Evolutionary conservation across 2,797 vertebrate species (phyloP), one percentile per base, ranked within the genome.

Genomic region (Cottoperca gobio): DNA sequence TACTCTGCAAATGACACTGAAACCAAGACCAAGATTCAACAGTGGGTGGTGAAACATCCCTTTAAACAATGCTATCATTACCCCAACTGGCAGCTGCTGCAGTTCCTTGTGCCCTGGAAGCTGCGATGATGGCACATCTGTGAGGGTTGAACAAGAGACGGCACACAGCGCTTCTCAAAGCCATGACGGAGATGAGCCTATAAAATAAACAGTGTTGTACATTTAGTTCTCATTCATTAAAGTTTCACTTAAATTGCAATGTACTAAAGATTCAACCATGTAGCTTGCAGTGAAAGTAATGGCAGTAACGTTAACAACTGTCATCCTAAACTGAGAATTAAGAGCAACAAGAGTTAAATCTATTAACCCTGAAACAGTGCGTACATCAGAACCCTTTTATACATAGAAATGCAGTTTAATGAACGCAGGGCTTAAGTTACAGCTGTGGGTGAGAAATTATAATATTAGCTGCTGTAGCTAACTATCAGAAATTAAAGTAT

Each of bases 51-150:
- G 31, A 33, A 33, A 31, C 1, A 33, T 33, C 8, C 7, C 31
- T 33, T 33, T 8, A 5, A 8, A 8, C n/a, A 33, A 8, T 6
- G 16, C 0, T 10, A 21, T 49, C 6, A 33, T 64, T 19, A 94
- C 93, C 92, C 5, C 6, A 6, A 65, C 72, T 78, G 45, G 82
- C 81, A 17, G 84, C 49, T 12, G 92, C 85, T 19, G 86, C 87
- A 1, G 93, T 93, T 28, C 92, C 91, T 79, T 95, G 95, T 6
- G 92, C 65, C 85, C 94, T 93, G 57, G 69, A 75, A 0, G 90
- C 81, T 8, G 88, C 70, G 8, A 91, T 16, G 17, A 93, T 4
- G 50, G 82, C 73, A 73, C 88, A 89, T 79, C 90, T 91, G 70
- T 88, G 91, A 9, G 88, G 80, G 23, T 57, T 82, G 37, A 80